phyloP scores from a whole-genome alignment of 2,113 vertebrate genomes.

The Symphodus melops region DNA sequence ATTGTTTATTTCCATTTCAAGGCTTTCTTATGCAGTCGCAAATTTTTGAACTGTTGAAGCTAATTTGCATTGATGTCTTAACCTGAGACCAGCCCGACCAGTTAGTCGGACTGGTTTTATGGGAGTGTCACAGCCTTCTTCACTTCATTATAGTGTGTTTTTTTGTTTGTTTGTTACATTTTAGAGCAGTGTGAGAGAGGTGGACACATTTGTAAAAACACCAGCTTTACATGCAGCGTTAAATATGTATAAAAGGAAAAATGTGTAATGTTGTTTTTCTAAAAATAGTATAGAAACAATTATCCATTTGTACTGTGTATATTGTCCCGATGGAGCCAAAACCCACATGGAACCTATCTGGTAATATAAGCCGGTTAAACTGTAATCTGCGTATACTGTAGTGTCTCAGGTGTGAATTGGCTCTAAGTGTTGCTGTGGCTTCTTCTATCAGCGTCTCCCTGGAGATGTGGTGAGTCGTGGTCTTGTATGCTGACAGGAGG shows the following conservation, averaged over 20 bases:
- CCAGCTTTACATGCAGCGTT: not conserved
- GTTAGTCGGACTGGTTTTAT: constrained; percentile 15
- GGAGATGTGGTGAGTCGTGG: constrained; percentile 64
- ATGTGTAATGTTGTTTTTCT: not conserved
- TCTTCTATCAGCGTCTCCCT: constrained; percentile 67
- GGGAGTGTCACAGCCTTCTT: not conserved
- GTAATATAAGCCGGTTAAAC: constrained; percentile 22
- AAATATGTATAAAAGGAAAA: not conserved
- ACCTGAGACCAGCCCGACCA: constrained; percentile 16
- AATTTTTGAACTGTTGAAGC: not conserved
- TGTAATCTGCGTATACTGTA: constrained; percentile 40
- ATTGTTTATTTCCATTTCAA: not conserved
- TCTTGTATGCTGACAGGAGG: constrained; percentile 74
- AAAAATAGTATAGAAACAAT: not conserved
- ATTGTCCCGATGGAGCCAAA: not conserved
- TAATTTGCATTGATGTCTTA: constrained; percentile 19
- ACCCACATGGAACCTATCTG: not conserved
- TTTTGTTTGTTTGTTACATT: not conserved
- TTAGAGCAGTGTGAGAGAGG: not conserved
- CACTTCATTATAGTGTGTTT: not conserved
- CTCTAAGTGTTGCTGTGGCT: constrained; percentile 59
- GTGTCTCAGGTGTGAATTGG: constrained; percentile 60
- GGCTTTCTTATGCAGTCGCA: not conserved
- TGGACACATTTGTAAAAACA: not conserved
- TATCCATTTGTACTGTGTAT: not conserved